Base-by-base conservation (phyloP, 2,888 invertebrate species). In the Andrena fulva region DNA sequence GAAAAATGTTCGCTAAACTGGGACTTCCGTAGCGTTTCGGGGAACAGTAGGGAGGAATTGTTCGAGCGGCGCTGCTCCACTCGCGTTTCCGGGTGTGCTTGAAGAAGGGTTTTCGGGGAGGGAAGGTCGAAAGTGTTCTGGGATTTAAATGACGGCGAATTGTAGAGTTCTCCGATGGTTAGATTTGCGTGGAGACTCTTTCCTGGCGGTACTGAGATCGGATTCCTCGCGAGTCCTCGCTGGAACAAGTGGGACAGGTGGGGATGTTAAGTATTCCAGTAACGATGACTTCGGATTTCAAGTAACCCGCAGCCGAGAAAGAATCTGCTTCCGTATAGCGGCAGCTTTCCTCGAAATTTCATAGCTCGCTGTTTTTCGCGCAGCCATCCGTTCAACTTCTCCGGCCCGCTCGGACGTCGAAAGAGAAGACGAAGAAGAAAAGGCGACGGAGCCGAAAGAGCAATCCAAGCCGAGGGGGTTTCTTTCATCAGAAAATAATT, bases 401-500 rank as follows among this genome's bases (percentile, higher is more conserved):
- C 27, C 52, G 42, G n/a, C 29, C 42, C 7, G 35, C 56, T 50
- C 42, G 52, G 4, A 64, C 56, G 64, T 56, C 69, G 66, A 76
- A 81, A 60, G 35, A 72, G 24, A 60, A 63, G 71, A 80, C 42
- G 42, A 42, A 66, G 77, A 59, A 63, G 71, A 69, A 42, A 42
- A 67, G 69, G 59, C 16, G 56, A 31, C 29, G 29, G 80, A 68
- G 56, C 85, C 84, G 84, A 88, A 87, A 87, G 87, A 89, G 84
- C 83, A 84, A 87, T 88, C 87, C 85, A 84, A 71, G 76, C 77
- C 64, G 85, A 85, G 84, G 87, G 86, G 84, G 85, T 91, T 93
- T 93, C 93, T 94, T 93, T 93, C 92, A 94, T 92, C 92, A 92
- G 92, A 93, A 93, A 93, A 94, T 93, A 93, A 94, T 94, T 94